phyloP scores from a whole-genome alignment of 2,113 vertebrate species.

The Mesembrinibis cayennensis region DNA sequence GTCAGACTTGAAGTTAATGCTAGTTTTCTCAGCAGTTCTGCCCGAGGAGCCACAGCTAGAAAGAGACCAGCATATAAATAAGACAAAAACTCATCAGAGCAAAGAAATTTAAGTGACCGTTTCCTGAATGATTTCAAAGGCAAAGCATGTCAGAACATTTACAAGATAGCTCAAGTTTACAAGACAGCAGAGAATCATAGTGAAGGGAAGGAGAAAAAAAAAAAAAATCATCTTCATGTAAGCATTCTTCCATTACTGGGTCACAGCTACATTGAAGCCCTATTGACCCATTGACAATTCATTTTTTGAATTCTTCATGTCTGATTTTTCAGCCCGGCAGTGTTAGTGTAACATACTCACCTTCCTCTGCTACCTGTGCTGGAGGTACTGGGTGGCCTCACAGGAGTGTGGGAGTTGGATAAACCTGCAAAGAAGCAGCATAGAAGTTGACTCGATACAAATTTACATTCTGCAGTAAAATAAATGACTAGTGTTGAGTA shows the following conservation, averaged over 20 bases:
- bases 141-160: background rate
- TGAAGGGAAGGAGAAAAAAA: background rate
- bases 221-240: background rate
- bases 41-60: conserved; percentile 91
- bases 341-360: conserved; percentile 59
- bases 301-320: background rate
- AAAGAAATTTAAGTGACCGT: background rate
- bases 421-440: conserved; percentile 78
- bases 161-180: background rate
- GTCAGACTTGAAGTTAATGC: conserved; percentile 79
- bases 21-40: conserved; percentile 77
- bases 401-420: conserved; percentile 92
- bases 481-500: background rate
- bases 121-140: background rate
- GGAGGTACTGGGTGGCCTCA: conserved; percentile 94
- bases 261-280: background rate
- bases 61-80: background rate
- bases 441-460: background rate
- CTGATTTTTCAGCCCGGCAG: background rate
- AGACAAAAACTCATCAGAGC: background rate
- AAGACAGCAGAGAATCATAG: background rate
- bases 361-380: conserved; percentile 98
- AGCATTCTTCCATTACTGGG: background rate
- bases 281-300: background rate
- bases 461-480: background rate